Evolutionary conservation across 2,113 vertebrate genomes (phyloP).

Genomic region (Neodon shergylaensis): DNA sequence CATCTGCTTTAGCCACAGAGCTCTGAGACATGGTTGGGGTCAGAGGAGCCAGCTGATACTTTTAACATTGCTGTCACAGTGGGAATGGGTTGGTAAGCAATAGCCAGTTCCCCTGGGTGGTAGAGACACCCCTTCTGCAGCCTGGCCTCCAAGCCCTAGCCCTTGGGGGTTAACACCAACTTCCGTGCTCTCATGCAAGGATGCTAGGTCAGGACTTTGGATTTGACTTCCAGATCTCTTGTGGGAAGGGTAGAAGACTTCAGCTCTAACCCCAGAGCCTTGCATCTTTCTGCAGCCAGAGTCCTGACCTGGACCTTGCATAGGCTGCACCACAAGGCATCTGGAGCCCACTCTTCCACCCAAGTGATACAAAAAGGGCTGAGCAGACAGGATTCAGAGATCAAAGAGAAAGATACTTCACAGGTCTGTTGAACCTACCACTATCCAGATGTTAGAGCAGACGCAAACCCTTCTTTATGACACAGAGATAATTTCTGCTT

Average conservation of each 20-base stretch:
- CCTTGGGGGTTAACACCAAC: not conserved
- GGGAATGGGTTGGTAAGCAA: not conserved
- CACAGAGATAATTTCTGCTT: not conserved
- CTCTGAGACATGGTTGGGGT: not conserved
- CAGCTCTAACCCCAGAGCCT: not conserved
- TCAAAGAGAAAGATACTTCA: not conserved
- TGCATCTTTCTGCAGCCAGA: not conserved
- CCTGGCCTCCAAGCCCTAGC: not conserved
- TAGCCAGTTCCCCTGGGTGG: not conserved
- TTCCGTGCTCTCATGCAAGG: not conserved
- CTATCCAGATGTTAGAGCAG: too few species aligned
- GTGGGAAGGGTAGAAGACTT: too few species aligned
- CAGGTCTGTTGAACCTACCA: not conserved
- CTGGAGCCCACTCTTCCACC: not conserved
- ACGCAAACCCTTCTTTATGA: not conserved
- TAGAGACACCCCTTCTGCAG: not conserved
- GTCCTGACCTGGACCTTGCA: not conserved
- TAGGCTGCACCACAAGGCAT: accelerated
- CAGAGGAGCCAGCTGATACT: not conserved
- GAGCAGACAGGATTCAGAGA: not conserved
- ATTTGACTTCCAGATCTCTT: not conserved
- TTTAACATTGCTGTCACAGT: not conserved
- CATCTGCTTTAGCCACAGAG: not conserved
- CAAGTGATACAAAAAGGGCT: too few species aligned
- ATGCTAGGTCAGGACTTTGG: not conserved